Evolutionary conservation across 2,888 invertebrate species (phyloP).

Genomic region (Caradrina kadenii): DNA sequence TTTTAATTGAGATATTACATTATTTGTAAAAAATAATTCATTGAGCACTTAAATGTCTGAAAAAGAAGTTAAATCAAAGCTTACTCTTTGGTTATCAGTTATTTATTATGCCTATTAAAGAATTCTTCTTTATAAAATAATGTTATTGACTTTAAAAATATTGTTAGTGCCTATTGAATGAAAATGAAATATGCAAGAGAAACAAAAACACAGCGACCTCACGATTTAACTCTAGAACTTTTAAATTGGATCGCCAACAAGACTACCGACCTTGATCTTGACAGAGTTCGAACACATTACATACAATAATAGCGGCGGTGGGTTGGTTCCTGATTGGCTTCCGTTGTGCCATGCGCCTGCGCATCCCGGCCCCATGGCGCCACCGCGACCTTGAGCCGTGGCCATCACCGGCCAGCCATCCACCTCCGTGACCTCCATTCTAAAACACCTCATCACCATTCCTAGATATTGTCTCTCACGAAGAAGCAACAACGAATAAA

Average conservation of each 20-base stretch:
- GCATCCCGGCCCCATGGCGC: constrained; percentile 77
- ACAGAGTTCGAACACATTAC: constrained; percentile 67
- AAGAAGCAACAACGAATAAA: constrained; percentile 52
- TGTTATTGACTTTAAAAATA: constrained; percentile 6
- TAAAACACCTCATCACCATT: constrained; percentile 69
- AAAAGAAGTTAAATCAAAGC: constrained; percentile 15
- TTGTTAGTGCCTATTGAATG: neutral
- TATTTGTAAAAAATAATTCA: constrained; percentile 16
- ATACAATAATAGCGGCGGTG: constrained; percentile 72
- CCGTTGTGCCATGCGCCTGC: constrained; percentile 81
- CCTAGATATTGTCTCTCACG: constrained; percentile 57
- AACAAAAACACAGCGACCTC: neutral
- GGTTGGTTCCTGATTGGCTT: constrained; percentile 77
- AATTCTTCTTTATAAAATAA: constrained; percentile 15
- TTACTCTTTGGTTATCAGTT: constrained; percentile 27
- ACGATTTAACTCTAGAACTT: neutral
- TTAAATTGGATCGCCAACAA: constrained; percentile 18
- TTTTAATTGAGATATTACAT: constrained; percentile 13
- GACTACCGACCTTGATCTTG: constrained; percentile 77
- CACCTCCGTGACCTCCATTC: constrained; percentile 80
- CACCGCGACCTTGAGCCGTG: constrained; percentile 81
- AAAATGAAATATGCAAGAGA: neutral
- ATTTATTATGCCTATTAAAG: constrained; percentile 21
- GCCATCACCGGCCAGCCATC: constrained; percentile 82
- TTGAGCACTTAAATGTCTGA: neutral